Conservation (phyloP, 2,888 invertebrate genomes). For the Corbicula japonica region DNA sequence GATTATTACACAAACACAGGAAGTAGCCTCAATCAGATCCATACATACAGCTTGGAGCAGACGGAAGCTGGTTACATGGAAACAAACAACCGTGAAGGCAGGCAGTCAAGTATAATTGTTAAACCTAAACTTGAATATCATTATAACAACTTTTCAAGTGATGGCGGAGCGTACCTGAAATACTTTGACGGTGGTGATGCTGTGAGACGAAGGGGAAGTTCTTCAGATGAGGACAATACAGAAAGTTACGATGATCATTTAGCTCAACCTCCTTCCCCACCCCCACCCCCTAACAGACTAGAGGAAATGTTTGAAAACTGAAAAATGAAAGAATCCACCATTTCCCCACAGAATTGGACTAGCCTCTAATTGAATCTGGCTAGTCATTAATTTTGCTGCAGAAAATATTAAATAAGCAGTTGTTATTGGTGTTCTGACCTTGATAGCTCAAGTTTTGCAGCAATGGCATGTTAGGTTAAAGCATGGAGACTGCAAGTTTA, state of each 20-base stretch:
- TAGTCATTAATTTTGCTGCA: too few relatives aligned
- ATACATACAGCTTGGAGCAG: constrained; percentile 18
- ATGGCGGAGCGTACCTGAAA: constrained; percentile 34
- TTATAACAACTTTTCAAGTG: constrained; percentile 58
- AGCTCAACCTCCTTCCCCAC: constrained; percentile 66
- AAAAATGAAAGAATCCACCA: background rate
- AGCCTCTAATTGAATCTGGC: too few relatives aligned
- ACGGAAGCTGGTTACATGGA: background rate
- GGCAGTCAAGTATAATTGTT: constrained; percentile 14
- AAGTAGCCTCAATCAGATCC: constrained; percentile 56
- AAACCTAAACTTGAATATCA: constrained; percentile 63
- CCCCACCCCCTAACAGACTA: constrained; percentile 64
- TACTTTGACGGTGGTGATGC: constrained; percentile 45
- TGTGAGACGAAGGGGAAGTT: constrained; percentile 46
- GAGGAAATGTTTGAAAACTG: constrained; percentile 47
- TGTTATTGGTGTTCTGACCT: too few relatives aligned
- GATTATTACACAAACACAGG: constrained; percentile 79
- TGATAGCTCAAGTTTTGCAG: too few relatives aligned
- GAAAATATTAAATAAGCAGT: too few relatives aligned
- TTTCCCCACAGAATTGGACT: too few relatives aligned
- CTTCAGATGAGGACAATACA: constrained; percentile 62
- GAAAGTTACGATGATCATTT: constrained; percentile 62
- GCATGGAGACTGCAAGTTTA: too few relatives aligned
- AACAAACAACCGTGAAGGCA: constrained; percentile 13
- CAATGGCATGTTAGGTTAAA: too few relatives aligned